phyloP scores from a whole-genome alignment of 2,113 vertebrate species.

The Taurulus bubalis region DNA sequence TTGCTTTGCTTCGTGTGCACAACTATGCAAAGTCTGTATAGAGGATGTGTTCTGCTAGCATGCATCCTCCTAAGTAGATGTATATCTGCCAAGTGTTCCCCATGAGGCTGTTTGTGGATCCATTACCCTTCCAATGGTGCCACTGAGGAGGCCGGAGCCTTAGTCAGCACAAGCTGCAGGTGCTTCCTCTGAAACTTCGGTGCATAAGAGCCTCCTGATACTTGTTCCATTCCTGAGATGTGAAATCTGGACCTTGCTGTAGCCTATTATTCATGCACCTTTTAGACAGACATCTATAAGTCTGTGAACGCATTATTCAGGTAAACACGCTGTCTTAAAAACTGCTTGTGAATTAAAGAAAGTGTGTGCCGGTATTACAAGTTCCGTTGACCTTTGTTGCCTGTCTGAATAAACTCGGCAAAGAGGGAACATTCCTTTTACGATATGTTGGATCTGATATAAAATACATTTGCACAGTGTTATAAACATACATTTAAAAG shows the following conservation, averaged over 20 bases:
- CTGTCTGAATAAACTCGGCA: conserved; percentile 58
- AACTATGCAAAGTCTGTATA: conserved; percentile 63
- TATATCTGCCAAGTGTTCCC: conserved; percentile 70
- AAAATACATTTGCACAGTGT: conserved; percentile 24
- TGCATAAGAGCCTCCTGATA: conserved; percentile 58
- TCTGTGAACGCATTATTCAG: conserved; percentile 45
- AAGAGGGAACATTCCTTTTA: conserved; percentile 45
- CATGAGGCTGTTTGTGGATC: conserved; percentile 73
- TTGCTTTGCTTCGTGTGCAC: conserved; percentile 52
- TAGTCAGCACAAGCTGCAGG: conserved; percentile 73
- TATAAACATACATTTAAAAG: conserved; percentile 25
- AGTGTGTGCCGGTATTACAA: conserved; percentile 20
- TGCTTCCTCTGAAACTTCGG: conserved; percentile 59
- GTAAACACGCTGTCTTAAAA: conserved; percentile 48
- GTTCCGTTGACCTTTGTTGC: conserved; percentile 4
- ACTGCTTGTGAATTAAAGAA: conserved; percentile 30
- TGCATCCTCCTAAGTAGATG: conserved; percentile 71
- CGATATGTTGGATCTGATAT: conserved; percentile 37
- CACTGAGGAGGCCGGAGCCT: conserved; percentile 53
- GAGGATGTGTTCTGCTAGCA: conserved; percentile 42
- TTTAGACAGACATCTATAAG: conserved; percentile 40
- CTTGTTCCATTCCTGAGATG: conserved; percentile 37
- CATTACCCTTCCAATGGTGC: conserved; percentile 75
- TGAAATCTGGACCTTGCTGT: conserved; percentile 39
- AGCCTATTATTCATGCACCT: conserved; percentile 21